Conservation (phyloP, 1,140 invertebrate genomes). For the Hyles vespertilio region DNA sequence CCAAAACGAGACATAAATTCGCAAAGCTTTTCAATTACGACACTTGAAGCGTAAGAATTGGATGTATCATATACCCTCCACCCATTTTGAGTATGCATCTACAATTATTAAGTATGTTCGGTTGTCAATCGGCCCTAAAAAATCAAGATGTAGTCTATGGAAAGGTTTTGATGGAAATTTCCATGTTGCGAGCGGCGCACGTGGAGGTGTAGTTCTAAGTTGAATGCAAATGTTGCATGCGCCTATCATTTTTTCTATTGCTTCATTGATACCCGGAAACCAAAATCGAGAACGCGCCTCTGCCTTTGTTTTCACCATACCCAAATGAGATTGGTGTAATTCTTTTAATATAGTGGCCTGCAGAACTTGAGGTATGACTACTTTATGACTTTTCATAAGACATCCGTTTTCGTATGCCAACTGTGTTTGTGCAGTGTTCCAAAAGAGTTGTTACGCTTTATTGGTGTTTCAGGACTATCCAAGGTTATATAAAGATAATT, state of each 20-base stretch:
- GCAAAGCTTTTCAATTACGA: too few species aligned
- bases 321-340: slow-evolving; percentile 8
- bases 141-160: slow-evolving; percentile 40
- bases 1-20: too few species aligned
- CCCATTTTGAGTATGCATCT: slow-evolving; percentile 22
- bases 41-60: slow-evolving; percentile 2
- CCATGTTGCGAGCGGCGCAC: slow-evolving; percentile 20
- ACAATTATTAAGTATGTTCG: slow-evolving; percentile 32
- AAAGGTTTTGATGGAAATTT: slow-evolving; percentile 28
- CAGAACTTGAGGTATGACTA: too few species aligned
- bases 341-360: neutral
- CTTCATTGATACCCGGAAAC: slow-evolving; percentile 63
- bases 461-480: too few species aligned
- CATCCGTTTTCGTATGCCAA: too few species aligned
- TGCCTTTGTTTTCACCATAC: neutral
- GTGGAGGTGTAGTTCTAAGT: slow-evolving; percentile 7
- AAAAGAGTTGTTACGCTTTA: too few species aligned
- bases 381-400: too few species aligned
- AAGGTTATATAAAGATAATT: too few species aligned
- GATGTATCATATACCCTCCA: slow-evolving; percentile 26
- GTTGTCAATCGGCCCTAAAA: slow-evolving; percentile 33
- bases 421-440: too few species aligned
- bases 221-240: slow-evolving; percentile 11
- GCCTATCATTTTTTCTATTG: slow-evolving; percentile 42
- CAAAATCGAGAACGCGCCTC: slow-evolving; percentile 34